Conservation (phyloP, 2,888 invertebrate genomes). For the Omphaloscelis lunosa region DNA sequence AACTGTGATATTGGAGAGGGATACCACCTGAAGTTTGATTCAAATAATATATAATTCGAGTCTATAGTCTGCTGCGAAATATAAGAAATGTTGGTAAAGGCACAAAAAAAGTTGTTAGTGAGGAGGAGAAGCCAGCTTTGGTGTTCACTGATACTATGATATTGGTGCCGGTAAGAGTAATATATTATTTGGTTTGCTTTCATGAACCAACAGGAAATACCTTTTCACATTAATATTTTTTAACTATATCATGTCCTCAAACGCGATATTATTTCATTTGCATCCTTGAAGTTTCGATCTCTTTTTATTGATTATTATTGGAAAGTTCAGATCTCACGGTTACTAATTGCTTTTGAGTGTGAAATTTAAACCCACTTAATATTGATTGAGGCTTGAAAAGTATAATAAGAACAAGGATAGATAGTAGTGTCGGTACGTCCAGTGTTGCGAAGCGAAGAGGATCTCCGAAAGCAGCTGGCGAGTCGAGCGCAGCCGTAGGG, state of each 20-base stretch:
- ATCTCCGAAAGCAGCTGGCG: slow-evolving; percentile 71
- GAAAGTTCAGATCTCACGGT: slow-evolving; percentile 90
- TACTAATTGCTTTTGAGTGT: slow-evolving; percentile 87
- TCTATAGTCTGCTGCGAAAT: slow-evolving; percentile 74
- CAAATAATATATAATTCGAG: slow-evolving; percentile 72
- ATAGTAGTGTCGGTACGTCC: slow-evolving; percentile 75
- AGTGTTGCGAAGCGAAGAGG: slow-evolving; percentile 75
- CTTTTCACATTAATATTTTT: slow-evolving; percentile 90
- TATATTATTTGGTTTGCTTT: slow-evolving; percentile 83
- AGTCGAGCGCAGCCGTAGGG: slow-evolving; percentile 72
- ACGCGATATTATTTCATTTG: slow-evolving; percentile 87
- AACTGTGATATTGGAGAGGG: slow-evolving; percentile 88
- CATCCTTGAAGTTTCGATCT: slow-evolving; percentile 84
- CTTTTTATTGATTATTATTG: slow-evolving; percentile 80
- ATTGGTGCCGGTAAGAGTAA: slow-evolving; percentile 85
- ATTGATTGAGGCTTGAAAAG: slow-evolving; percentile 72
- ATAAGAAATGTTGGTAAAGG: slow-evolving; percentile 83
- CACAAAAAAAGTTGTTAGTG: slow-evolving; percentile 82
- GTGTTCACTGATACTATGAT: slow-evolving; percentile 84
- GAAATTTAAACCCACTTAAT: slow-evolving; percentile 78
- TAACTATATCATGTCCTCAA: slow-evolving; percentile 91
- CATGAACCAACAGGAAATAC: slow-evolving; percentile 89
- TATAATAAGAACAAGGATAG: slow-evolving; percentile 71
- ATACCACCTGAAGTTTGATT: slow-evolving; percentile 81
- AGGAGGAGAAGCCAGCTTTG: slow-evolving; percentile 89